Evolutionary conservation across 2,113 vertebrate genomes (phyloP).

Genomic region (Microtus richardsoni): DNA sequence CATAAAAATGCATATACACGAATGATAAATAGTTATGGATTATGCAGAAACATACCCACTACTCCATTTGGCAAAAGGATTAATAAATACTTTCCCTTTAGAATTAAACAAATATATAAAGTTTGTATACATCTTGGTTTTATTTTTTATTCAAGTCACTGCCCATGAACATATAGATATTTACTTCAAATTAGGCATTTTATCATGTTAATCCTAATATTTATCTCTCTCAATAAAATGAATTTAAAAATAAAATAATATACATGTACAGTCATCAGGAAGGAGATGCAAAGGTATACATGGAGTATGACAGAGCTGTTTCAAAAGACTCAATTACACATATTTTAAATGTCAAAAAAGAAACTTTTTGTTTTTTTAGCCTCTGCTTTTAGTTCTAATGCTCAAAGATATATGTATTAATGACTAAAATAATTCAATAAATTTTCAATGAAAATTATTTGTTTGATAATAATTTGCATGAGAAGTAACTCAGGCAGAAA

Average conservation of each 20-base stretch:
- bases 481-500: background rate
- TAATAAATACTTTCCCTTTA: conserved; percentile 19
- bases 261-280: background rate
- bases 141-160: background rate
- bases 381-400: background rate
- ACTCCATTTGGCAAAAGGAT: background rate
- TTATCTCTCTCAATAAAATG: background rate
- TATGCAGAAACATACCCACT: background rate
- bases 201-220: background rate
- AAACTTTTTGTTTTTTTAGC: background rate
- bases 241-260: background rate
- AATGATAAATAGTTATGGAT: background rate
- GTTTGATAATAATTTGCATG: background rate
- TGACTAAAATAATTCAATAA: background rate
- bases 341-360: background rate
- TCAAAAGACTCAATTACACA: background rate
- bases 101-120: background rate
- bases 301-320: background rate
- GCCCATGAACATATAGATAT: background rate
- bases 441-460: background rate
- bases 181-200: background rate
- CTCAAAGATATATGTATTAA: background rate
- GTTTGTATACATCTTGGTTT: background rate
- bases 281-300: background rate
- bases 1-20: background rate